Evolutionary conservation across 2,888 invertebrate species (phyloP).

Genomic region (Marronus borbonicus): DNA sequence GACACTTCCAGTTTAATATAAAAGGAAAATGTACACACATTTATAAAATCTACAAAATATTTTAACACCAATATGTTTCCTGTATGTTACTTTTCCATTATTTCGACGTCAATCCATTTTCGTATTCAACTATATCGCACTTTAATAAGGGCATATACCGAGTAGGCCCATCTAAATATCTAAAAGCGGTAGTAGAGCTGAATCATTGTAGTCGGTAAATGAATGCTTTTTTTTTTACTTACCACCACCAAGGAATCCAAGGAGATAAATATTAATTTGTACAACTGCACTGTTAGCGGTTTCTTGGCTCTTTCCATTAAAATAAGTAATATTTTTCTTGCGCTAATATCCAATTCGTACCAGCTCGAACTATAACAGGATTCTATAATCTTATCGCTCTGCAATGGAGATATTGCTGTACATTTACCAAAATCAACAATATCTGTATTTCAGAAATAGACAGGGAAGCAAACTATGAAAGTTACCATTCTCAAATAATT

Average conservation of each 20-base stretch:
- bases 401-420: background rate
- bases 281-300: constrained; percentile 1
- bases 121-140: background rate
- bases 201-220: background rate
- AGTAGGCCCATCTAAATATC: constrained; percentile 27
- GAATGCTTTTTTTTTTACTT: background rate
- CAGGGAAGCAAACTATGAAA: no score
- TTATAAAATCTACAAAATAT: background rate
- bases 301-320: constrained; percentile 28
- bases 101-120: no score
- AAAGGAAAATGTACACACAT: no score
- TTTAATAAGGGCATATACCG: constrained; percentile 24
- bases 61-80: no score
- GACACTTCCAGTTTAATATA: no score
- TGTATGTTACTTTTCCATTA: no score
- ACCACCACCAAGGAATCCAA: background rate
- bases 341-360: constrained; percentile 1
- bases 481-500: no score
- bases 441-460: no score
- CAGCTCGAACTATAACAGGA: constrained; percentile 3
- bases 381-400: constrained; percentile 37
- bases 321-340: background rate
- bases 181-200: background rate
- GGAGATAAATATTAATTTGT: constrained; percentile 26
- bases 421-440: no score